Percentiles rank a stretch among this genome's conserved stretches.
Evolutionary conservation across 2,797 vertebrate genomes (phyloP).

Genomic region (Mormyrus proboscirostris): DNA sequence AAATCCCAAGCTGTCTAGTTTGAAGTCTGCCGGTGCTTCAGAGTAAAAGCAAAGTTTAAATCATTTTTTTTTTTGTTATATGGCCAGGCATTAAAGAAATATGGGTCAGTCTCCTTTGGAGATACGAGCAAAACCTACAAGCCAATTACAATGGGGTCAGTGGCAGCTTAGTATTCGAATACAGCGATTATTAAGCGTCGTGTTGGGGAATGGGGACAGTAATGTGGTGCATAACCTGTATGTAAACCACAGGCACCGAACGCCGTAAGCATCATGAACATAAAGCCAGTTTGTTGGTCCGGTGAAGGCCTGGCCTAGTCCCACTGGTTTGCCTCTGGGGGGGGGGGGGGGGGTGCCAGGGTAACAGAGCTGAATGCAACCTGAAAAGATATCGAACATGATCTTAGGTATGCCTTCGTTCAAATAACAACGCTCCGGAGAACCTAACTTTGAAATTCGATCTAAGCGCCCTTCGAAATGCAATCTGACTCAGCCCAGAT

Average conservation of each 20-base stretch:
- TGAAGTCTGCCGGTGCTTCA: conserved; percentile 2
- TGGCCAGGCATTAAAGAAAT: neutral
- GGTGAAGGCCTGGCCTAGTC: neutral
- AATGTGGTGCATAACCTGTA: neutral
- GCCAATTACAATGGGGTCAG: conserved; percentile 11
- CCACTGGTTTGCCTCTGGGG: neutral
- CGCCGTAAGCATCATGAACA: neutral
- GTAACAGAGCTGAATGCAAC: neutral
- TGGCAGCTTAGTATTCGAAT: conserved; percentile 11
- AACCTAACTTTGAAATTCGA: conserved; percentile 1
- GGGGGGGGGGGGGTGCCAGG: neutral
- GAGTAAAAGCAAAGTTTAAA: neutral
- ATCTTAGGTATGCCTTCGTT: conserved; percentile 13
- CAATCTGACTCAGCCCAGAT: neutral
- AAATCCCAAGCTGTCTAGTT: neutral
- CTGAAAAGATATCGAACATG: neutral
- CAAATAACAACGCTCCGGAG: neutral
- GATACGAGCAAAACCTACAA: neutral
- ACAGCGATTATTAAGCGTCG: conserved; percentile 11
- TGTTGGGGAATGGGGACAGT: neutral
- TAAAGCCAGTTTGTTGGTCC: neutral
- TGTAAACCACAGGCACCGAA: neutral
- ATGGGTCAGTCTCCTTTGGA: neutral
- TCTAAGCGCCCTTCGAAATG: neutral
- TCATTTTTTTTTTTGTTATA: neutral